Evolutionary conservation across 2,113 vertebrate genomes (phyloP).

Genomic region (Barbus barbus): DNA sequence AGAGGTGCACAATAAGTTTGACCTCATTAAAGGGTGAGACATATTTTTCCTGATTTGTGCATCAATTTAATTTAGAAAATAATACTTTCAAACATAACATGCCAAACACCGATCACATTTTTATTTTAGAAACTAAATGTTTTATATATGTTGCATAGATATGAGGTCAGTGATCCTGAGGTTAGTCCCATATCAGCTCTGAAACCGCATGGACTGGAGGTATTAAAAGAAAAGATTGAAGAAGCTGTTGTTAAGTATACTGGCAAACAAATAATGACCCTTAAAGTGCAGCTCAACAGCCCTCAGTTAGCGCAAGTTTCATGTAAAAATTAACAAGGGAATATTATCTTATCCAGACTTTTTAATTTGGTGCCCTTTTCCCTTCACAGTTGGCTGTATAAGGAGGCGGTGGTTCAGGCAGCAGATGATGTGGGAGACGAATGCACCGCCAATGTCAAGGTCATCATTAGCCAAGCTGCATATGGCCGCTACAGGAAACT

Average conservation of each 20-base stretch:
- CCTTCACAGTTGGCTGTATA: slow-evolving; percentile 86
- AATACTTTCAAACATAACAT: background rate
- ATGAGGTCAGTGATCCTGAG: slow-evolving; percentile 64
- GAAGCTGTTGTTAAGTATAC: slow-evolving; percentile 76
- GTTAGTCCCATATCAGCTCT: slow-evolving; percentile 82
- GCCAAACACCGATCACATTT: background rate
- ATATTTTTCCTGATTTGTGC: background rate
- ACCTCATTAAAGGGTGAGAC: slow-evolving; percentile 82
- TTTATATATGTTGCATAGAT: slow-evolving; percentile 66
- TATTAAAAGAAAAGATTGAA: slow-evolving; percentile 77
- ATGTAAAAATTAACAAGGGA: background rate
- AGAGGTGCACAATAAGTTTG: slow-evolving; percentile 94
- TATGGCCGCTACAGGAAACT: slow-evolving; percentile 83
- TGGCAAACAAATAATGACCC: slow-evolving; percentile 74
- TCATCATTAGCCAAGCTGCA: slow-evolving; percentile 81
- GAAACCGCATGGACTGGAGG: slow-evolving; percentile 75
- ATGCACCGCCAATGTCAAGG: slow-evolving; percentile 78
- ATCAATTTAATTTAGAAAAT: background rate
- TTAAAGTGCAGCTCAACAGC: slow-evolving; percentile 79
- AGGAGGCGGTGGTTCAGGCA: slow-evolving; percentile 85
- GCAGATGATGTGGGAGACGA: slow-evolving; percentile 82
- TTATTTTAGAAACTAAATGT: background rate
- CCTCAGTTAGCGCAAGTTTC: slow-evolving; percentile 82
- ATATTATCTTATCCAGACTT: background rate
- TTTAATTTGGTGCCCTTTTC: background rate